Evolutionary conservation across 2,797 vertebrate genomes (phyloP).

Genomic region (Sternarchorhynchus goeldii): DNA sequence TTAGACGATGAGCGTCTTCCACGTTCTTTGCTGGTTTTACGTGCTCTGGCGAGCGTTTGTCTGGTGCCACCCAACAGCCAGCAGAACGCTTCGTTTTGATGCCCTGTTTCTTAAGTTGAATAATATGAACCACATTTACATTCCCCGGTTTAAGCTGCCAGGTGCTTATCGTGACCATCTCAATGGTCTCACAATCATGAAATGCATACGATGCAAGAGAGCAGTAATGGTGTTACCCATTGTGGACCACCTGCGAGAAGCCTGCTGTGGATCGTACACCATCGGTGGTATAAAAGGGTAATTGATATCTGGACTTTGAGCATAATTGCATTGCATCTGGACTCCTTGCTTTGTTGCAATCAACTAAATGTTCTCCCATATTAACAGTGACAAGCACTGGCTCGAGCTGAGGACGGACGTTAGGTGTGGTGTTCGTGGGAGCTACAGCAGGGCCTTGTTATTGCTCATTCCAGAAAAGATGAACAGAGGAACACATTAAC

Average conservation of each 20-base stretch:
- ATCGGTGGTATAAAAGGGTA: conserved; percentile 26
- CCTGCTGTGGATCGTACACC: conserved; percentile 6
- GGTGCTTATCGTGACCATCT: conserved; percentile 55
- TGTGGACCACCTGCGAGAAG: conserved; percentile 52
- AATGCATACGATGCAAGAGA: conserved; percentile 40
- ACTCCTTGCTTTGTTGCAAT: conserved; percentile 20
- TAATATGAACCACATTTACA: conserved; percentile 46
- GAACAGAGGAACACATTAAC: conserved; percentile 31
- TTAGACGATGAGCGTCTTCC: conserved; percentile 35
- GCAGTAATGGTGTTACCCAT: conserved; percentile 29
- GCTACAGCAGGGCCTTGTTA: conserved; percentile 18
- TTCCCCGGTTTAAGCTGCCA: conserved; percentile 58
- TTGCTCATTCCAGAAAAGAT: conserved; percentile 26
- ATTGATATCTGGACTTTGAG: conserved; percentile 32
- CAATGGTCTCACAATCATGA: conserved; percentile 48
- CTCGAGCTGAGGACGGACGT: conserved; percentile 31
- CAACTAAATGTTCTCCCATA: conserved; percentile 33
- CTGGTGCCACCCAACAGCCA: neutral
- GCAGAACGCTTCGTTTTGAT: conserved; percentile 26
- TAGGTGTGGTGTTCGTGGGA: conserved; percentile 6
- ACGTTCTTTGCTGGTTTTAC: conserved; percentile 35
- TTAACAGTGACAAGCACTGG: conserved; percentile 53
- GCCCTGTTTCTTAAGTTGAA: conserved; percentile 45
- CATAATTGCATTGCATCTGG: conserved; percentile 36
- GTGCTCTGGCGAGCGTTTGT: conserved; percentile 28